These are phyloP conservation scores for Thaumetopoea pityocampa DNA, from an alignment of 1,140 invertebrate genomes.

Conservation along the genomic window DNA sequence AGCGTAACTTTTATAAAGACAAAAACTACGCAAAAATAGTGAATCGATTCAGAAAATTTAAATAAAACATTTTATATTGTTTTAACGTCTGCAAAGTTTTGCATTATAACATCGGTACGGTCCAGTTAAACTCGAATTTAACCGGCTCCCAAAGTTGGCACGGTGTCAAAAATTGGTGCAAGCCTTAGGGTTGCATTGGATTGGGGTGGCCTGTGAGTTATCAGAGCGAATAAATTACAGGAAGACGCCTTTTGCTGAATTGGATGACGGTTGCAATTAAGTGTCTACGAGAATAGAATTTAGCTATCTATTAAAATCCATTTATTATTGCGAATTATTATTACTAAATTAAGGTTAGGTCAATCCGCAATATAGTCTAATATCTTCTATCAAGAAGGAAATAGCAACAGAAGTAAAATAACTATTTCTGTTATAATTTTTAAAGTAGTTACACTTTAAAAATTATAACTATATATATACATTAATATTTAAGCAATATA, in stretches of 20 bases:
- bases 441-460: too few relatives aligned
- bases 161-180: slow-evolving; percentile 32
- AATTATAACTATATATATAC: too few relatives aligned
- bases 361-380: too few relatives aligned
- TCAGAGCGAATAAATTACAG: slow-evolving; percentile 7
- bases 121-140: slow-evolving; percentile 31
- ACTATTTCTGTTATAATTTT: too few relatives aligned
- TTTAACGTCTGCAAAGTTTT: slow-evolving; percentile 21
- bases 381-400: too few relatives aligned
- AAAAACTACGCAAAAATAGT: slow-evolving; percentile 15
- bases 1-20: neutral
- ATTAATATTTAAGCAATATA: too few relatives aligned
- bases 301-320: too few relatives aligned
- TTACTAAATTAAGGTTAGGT: too few relatives aligned
- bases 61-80: slow-evolving; percentile 15
- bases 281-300: too few relatives aligned
- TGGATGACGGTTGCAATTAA: slow-evolving; percentile 1
- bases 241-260: slow-evolving; percentile 8
- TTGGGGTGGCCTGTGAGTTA: slow-evolving; percentile 6
- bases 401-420: too few relatives aligned
- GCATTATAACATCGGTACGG: slow-evolving; percentile 25
- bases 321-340: too few relatives aligned
- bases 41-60: slow-evolving; percentile 18
- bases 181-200: slow-evolving; percentile 13
- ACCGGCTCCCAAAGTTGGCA: slow-evolving; percentile 35